Conservation (phyloP, 2,113 vertebrate genomes). For the Mormyrus iriodes region DNA sequence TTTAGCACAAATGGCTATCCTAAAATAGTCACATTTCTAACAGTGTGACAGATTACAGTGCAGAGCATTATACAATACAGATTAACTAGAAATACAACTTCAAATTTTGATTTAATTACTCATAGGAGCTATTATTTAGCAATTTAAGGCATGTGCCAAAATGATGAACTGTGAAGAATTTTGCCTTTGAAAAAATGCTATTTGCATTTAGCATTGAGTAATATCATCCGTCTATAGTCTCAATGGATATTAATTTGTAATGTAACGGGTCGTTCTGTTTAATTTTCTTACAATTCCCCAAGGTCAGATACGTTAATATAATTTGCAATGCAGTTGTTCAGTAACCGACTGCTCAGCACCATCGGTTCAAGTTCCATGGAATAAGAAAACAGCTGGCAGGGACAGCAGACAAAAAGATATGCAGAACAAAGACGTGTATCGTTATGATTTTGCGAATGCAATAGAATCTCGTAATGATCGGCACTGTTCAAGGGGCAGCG, state of each 20-base stretch:
- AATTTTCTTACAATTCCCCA: neutral
- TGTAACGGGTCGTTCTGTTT: neutral
- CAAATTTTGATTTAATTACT: neutral
- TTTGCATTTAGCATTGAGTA: neutral
- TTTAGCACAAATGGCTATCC: neutral
- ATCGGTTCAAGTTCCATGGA: neutral
- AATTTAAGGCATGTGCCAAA: neutral
- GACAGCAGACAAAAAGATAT: neutral
- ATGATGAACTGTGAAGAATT: neutral
- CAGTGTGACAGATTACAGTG: neutral
- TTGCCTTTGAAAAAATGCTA: neutral
- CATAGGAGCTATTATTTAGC: neutral
- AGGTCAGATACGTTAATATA: neutral
- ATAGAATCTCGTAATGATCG: neutral
- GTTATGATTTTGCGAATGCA: neutral
- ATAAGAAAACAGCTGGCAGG: conserved; percentile 11
- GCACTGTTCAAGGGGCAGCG: neutral
- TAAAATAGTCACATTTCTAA: neutral
- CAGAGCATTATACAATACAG: neutral
- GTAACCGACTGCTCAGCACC: neutral
- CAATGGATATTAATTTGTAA: neutral
- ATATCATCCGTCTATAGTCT: neutral
- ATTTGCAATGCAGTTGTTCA: conserved; percentile 12
- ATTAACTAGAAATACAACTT: neutral
- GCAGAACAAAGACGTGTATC: neutral